Base-by-base conservation (phyloP, 1,140 invertebrate genomes). In the Leucophenga varia region DNA sequence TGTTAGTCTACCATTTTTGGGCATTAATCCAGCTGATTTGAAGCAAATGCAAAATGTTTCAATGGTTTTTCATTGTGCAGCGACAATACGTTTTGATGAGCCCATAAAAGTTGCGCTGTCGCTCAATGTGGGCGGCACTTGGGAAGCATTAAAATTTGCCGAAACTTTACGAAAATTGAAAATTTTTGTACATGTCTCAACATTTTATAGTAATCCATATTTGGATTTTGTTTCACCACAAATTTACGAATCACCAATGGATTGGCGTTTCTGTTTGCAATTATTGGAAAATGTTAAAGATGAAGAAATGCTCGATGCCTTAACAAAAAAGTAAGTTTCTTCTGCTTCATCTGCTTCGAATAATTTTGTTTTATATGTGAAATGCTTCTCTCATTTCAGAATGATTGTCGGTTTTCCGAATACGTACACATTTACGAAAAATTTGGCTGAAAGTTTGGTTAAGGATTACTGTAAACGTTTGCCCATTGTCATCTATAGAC, bases 21-120 rank as follows among this genome's bases (percentile, higher is more conserved):
- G 65, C 34, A 68, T 72, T 18, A 36, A 53, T 4, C 17, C 46
- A 18, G 16, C 46, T 36, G 32, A 57, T 47, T 10, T 40, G 12
- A 6, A 44, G n/a, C 37, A 37, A 12, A 61, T 78, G 0, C 78
- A 86, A 5, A 80, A 84, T 51, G 87, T 96, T 0, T 85, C 89
- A 3, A 78, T 98, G 12, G 84, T 98, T 2, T 96, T 95, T 72
- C 93, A 98, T 70, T 88, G 88, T 2, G 96, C 95, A 1, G 95
- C 96, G 0, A 97, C 91, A 28, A 87, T 98, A 4, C 58, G 68
- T 1, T 74, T 75, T 43, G 86, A 93, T 60, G 94, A 96, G 68
- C 79, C 84, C 1, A 69, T 97, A 1, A 86, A 83, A 61, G 64
- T 79, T 19, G 84, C 88, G 0, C 74, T 85, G 2, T 77, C 80